phyloP scores from a whole-genome alignment of 2,797 vertebrate genomes.

The Cheirogaleus major region DNA sequence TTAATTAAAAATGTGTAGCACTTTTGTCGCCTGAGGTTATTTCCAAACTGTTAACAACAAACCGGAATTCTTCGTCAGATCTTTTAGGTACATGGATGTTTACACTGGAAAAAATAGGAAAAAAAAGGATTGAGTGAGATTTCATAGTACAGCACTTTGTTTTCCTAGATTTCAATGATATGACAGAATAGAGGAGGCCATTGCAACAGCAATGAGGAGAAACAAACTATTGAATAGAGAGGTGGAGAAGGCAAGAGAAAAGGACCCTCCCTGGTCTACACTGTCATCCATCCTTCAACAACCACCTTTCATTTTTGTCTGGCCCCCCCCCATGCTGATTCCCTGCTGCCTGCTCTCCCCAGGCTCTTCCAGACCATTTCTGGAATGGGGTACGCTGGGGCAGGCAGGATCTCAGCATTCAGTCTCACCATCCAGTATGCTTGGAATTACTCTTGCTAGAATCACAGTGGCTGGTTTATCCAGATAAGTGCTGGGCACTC shows the following conservation, averaged over 20 bases:
- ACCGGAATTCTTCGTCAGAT: not conserved
- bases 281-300: not conserved
- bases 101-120: constrained; percentile 53
- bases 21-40: not conserved
- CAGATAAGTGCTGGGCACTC: not conserved
- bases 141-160: not conserved
- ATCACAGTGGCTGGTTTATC: not conserved
- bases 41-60: not conserved
- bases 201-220: not conserved
- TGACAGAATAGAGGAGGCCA: not conserved
- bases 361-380: not conserved
- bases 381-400: not conserved
- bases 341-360: not conserved
- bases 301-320: not conserved
- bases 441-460: not conserved
- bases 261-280: not conserved
- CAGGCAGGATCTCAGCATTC: not conserved
- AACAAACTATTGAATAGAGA: not conserved
- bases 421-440: not conserved
- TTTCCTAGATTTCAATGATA: constrained; percentile 4
- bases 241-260: not conserved
- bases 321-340: not conserved
- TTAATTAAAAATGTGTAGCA: constrained; percentile 45
- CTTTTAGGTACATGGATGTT: not conserved
- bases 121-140: not conserved